Evolutionary conservation across 2,888 invertebrate genomes (phyloP).

Genomic region (Brenthis ino): DNA sequence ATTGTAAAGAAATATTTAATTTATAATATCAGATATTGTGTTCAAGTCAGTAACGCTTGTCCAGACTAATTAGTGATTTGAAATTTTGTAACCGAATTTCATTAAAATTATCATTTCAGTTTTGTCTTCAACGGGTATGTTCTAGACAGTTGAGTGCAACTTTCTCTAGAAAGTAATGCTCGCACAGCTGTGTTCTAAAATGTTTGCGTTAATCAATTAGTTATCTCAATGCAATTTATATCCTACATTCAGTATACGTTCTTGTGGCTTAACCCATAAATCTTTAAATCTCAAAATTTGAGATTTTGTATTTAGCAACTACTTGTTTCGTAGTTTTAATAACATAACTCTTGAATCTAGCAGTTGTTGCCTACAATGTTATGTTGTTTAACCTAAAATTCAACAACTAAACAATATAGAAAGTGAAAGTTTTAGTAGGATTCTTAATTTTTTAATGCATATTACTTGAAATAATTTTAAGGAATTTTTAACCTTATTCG

Average conservation of each 20-base stretch:
- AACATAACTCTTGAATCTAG: no score
- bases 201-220: slow-evolving; percentile 42
- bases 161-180: slow-evolving; percentile 45
- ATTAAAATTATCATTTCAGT: slow-evolving; percentile 17
- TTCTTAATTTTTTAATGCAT: no score
- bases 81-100: slow-evolving; percentile 4
- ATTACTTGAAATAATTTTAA: no score
- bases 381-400: no score
- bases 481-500: no score
- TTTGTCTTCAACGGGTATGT: slow-evolving; percentile 22
- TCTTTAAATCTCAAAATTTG: background rate
- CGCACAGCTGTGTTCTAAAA: slow-evolving; percentile 41
- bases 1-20: no score
- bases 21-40: background rate
- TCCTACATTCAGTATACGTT: slow-evolving; percentile 31
- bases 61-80: background rate
- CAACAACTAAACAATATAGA: no score
- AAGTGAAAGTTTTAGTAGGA: no score
- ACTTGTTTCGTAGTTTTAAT: no score
- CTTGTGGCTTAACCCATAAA: slow-evolving; percentile 14
- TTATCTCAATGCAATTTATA: slow-evolving; percentile 39
- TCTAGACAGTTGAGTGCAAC: slow-evolving; percentile 41
- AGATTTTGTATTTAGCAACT: no score
- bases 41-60: background rate
- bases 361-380: no score